These are phyloP conservation scores for Valencia hispanica DNA, from an alignment of 2,797 vertebrate species.

Conservation along the genomic window DNA sequence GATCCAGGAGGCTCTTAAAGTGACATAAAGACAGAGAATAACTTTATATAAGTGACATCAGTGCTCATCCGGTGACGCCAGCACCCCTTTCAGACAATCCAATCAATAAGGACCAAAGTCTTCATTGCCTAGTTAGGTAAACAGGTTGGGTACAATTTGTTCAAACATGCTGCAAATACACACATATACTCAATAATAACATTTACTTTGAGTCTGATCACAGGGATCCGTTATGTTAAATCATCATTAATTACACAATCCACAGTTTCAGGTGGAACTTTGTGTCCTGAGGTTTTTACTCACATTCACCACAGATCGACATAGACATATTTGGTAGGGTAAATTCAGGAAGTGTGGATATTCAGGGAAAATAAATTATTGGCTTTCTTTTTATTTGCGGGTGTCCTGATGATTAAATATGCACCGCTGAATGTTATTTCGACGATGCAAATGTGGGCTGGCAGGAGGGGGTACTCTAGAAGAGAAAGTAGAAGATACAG, in stretches of 20 bases:
- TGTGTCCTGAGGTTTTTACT: not conserved
- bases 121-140: slow-evolving; percentile 34
- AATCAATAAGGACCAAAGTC: slow-evolving; percentile 54
- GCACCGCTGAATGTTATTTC: not conserved
- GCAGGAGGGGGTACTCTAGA: not conserved
- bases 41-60: slow-evolving; percentile 5
- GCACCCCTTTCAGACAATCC: slow-evolving; percentile 15
- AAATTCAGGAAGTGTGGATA: not conserved
- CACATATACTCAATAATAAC: slow-evolving; percentile 7
- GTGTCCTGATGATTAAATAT: not conserved
- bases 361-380: not conserved
- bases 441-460: not conserved
- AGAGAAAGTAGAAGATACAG: not conserved
- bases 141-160: slow-evolving; percentile 40
- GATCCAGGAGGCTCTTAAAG: not conserved
- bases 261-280: not conserved
- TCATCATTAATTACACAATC: slow-evolving; percentile 17
- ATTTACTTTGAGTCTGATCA: slow-evolving; percentile 5
- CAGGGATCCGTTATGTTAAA: slow-evolving; percentile 8
- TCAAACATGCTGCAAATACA: slow-evolving; percentile 34
- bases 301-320: not conserved
- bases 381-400: not conserved
- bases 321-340: not conserved
- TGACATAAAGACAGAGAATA: not conserved
- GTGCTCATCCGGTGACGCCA: slow-evolving; percentile 9